phyloP scores from a whole-genome alignment of 2,888 invertebrate genomes.

The Sclerodermus sp. region DNA sequence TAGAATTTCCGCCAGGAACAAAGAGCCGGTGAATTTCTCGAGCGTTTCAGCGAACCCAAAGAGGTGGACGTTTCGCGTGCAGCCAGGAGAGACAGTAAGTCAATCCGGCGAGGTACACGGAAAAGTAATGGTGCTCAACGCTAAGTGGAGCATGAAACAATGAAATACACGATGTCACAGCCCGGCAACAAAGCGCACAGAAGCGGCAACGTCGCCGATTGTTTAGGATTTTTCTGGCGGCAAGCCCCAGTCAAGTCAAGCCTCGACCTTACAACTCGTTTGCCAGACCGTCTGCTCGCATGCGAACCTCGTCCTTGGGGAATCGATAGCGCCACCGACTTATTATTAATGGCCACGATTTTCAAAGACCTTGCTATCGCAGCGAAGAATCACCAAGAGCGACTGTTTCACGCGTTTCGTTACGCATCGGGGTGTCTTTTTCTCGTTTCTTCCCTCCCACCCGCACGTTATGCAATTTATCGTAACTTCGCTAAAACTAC shows the following conservation, averaged over 20 bases:
- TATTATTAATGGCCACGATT: slow-evolving; percentile 22
- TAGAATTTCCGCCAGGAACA: too few species aligned
- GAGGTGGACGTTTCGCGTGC: too few species aligned
- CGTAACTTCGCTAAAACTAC: too few species aligned
- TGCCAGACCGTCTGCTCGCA: slow-evolving; percentile 22
- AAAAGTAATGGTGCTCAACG: slow-evolving; percentile 20
- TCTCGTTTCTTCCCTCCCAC: too few species aligned
- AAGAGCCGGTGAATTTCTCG: too few species aligned
- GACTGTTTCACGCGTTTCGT: too few species aligned
- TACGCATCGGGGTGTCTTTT: too few species aligned
- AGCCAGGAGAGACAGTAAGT: too few species aligned
- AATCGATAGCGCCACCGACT: slow-evolving; percentile 30
- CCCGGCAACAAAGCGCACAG: slow-evolving; percentile 26
- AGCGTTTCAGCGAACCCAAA: too few species aligned
- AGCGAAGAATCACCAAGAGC: too few species aligned
- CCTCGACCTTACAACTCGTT: slow-evolving; percentile 32
- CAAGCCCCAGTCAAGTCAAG: slow-evolving; percentile 23
- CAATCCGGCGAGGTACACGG: too few species aligned
- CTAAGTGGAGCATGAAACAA: slow-evolving; percentile 49
- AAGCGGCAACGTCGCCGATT: slow-evolving; percentile 47
- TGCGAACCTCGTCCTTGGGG: slow-evolving; percentile 24
- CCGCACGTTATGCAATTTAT: too few species aligned
- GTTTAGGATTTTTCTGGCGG: slow-evolving; percentile 47
- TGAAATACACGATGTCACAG: slow-evolving; percentile 39
- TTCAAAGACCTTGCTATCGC: neutral